Conservation (phyloP, 37 sponge, comb jelly and placozoan species). For the Chondrilla cf. caribensis region DNA sequence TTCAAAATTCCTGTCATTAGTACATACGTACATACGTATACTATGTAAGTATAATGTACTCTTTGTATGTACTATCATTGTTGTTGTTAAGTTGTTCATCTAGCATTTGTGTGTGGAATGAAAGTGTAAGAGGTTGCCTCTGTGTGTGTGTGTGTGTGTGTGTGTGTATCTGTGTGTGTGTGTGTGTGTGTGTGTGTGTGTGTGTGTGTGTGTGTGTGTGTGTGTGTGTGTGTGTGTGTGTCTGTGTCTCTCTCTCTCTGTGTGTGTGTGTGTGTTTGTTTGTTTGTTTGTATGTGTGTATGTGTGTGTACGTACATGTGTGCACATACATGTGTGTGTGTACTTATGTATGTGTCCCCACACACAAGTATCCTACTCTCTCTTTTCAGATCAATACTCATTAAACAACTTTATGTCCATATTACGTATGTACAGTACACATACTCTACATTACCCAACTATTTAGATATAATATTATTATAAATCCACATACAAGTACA, state of each 20-base stretch:
- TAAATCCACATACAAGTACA: neutral
- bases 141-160: conserved; percentile 1
- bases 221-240: conserved; percentile 18
- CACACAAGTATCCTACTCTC: neutral
- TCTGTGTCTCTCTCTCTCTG: neutral
- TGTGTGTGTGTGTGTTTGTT: conserved; percentile 2
- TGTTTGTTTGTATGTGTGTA: conserved; percentile 6
- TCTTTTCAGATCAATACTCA: neutral
- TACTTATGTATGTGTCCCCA: neutral
- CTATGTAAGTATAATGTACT: too few species aligned
- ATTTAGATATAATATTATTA: too few species aligned
- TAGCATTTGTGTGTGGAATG: too few species aligned
- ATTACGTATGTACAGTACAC: too few species aligned
- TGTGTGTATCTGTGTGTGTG: conserved; percentile 15
- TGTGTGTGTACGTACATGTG: conserved; percentile 9
- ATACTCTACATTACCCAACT: too few species aligned
- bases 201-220: conserved; percentile 19
- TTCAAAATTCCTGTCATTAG: too few species aligned
- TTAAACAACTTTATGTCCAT: too few species aligned
- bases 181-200: conserved; percentile 17
- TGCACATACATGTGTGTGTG: conserved; percentile 3
- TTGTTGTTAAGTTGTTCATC: too few species aligned
- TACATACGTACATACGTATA: too few species aligned
- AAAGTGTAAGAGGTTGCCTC: too few species aligned
- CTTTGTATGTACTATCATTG: too few species aligned